Evolutionary conservation across 1,140 invertebrate genomes (phyloP), one percentile per base, ranked within the genome.

Genomic region (Steinernema khuongi): DNA sequence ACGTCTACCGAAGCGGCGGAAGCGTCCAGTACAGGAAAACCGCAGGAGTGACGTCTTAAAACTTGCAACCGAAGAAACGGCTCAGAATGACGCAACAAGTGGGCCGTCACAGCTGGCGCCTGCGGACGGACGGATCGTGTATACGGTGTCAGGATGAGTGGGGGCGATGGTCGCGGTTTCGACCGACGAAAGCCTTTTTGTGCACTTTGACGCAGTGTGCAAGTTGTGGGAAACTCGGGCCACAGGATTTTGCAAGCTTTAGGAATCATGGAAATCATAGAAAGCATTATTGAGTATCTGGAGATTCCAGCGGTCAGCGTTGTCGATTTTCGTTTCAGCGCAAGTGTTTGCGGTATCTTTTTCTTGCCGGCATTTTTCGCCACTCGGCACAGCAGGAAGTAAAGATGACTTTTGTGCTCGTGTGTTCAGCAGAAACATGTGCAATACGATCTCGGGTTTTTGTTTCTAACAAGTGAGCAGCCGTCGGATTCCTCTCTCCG

Each of bases 81-180:
- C 11, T 11, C 50, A 60, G 50, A 60, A 22, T 60, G 50, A 60
- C 22, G 50, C 50, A 60, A 60, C 19, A 60, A 60, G 50, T 60
- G 50, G 50, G 50, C 50, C 50, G 50, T 22, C 26, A 26, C 50
- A 60, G 50, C 50, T 60, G 50, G 50, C 50, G 7, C 50, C 7
- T n/a, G n/a, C n/a, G 50, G 22, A 60, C 19, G 50, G 14, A 26
- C 14, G 22, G 11, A 60, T 14, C 26, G 50, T 60, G 50, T 22
- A 60, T 60, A 60, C 50, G 11, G 50, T 60, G 4, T n/a, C n/a
- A n/a, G n/a, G n/a, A 22, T 17, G 50, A 60, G 50, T 26, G 50
- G 4, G 50, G 50, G 50, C 11, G 50, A 17, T 4, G 50, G 19
- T 22, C 14, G 4, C 7, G 4, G 7, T 7, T 4, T 14, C 50